Base-by-base conservation (phyloP, 2,888 invertebrate species). In the Panorpa germanica region DNA sequence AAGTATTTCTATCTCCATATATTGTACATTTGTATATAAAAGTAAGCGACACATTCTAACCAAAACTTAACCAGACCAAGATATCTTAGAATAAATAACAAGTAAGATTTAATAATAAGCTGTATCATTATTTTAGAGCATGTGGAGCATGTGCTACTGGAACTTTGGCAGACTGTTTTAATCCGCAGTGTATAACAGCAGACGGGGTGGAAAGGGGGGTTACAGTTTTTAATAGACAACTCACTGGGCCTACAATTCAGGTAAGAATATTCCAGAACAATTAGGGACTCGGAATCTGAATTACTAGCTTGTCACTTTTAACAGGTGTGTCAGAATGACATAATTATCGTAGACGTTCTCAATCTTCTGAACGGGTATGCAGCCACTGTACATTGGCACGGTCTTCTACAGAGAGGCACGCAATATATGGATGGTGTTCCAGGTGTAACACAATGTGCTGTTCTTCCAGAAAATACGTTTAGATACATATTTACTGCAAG, bases 341-440 rank as follows among this genome's bases (percentile, higher is more conserved):
- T 65, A 17, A 55, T 86, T 3, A 64, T 78, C 16, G 78, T 85
- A 1, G 81, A 83, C 43, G 74, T 85, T 7, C 63, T 65, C 31
- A 88, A 88, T 46, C 59, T 63, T 29, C 54, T 86, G 47, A 63
- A 66, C 45, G 72, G 74, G 0, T 76, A 81, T 44, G 71, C 72
- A 3, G 77, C 81, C 0, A 69, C 76, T 1, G 67, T 90, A 14
- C 90, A 88, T 46, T 88, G 86, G 85, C 88, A 88, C 44, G 88
- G 88, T 0, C 70, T 76, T 41, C 78, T 80, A 44, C 78, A 81
- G 53, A 50, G 54, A 13, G 63, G 63, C 2, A 71, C 72, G 0
- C 81, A 80, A 0, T 78, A 70, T 46, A 82, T 81, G 80, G 83
- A 83, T 38, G 83, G 83, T 1, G 81, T 82, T 1, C 80, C 83